These are phyloP conservation scores for Eupleurogrammus muticus DNA, from an alignment of 2,797 vertebrate genomes.

Conservation along the genomic window DNA sequence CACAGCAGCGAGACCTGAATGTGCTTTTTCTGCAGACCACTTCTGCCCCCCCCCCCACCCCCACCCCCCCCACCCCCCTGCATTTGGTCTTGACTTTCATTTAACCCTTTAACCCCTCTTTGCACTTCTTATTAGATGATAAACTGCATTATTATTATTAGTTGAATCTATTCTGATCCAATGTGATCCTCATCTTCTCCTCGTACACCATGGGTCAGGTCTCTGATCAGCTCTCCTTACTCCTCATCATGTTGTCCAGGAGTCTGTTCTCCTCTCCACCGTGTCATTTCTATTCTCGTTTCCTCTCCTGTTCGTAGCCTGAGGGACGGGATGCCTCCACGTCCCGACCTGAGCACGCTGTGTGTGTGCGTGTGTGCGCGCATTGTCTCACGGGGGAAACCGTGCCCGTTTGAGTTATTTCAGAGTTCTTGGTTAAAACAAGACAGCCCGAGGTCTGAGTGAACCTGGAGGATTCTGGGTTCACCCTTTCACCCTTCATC, in stretches of 20 bases:
- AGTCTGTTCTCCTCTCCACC: not conserved
- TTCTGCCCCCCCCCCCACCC: no score
- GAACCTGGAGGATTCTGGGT: slow-evolving; percentile 25
- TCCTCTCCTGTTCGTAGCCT: slow-evolving; percentile 33
- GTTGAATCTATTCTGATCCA: no score
- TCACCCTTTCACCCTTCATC: no score
- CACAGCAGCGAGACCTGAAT: not conserved
- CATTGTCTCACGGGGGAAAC: slow-evolving; percentile 50
- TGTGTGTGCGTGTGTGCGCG: not conserved
- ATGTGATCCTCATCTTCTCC: no score
- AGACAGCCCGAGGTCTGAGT: slow-evolving; percentile 60
- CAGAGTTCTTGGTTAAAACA: slow-evolving; percentile 69
- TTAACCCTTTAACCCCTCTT: not conserved
- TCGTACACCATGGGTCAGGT: no score
- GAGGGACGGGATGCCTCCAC: slow-evolving; percentile 24
- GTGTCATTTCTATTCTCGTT: not conserved
- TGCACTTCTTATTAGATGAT: no score
- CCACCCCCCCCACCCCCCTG: no score
- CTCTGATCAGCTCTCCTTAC: no score
- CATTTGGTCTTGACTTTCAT: not conserved
- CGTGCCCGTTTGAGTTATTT: slow-evolving; percentile 74
- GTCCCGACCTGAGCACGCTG: slow-evolving; percentile 13
- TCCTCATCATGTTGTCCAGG: no score
- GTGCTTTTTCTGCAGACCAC: not conserved
- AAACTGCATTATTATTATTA: no score